A percentile compares a stretch with the other conserved stretches of the same genome.
Evolutionary conservation across 1,140 invertebrate species (phyloP).

Genomic region (Charaxes varanes): DNA sequence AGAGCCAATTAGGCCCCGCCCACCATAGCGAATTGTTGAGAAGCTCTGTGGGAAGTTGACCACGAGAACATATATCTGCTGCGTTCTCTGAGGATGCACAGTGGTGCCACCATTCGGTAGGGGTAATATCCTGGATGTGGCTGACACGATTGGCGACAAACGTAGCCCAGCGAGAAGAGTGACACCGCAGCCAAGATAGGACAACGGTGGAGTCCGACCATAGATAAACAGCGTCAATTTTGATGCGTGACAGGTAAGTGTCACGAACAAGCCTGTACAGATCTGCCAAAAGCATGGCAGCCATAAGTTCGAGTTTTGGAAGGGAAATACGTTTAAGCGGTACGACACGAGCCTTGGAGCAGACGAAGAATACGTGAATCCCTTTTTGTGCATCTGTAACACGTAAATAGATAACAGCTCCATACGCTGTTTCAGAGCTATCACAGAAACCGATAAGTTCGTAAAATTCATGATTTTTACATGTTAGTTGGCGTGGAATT

Average conservation of each 20-base stretch:
- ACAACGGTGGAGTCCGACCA: not conserved
- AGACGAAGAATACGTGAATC: conserved; percentile 21
- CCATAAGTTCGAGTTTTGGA: conserved; percentile 67
- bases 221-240: not conserved
- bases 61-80: too few relatives aligned
- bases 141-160: too few relatives aligned
- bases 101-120: too few relatives aligned
- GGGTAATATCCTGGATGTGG: too few relatives aligned
- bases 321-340: conserved; percentile 57
- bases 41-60: too few relatives aligned
- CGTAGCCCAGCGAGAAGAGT: not conserved
- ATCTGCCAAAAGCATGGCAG: conserved; percentile 45
- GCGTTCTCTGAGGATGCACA: too few relatives aligned
- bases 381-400: conserved; percentile 11
- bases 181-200: not conserved
- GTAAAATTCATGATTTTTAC: conserved; percentile 5
- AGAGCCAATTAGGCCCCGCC: too few relatives aligned
- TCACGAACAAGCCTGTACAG: conserved; percentile 27
- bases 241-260: conserved; percentile 16
- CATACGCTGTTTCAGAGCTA: conserved; percentile 33
- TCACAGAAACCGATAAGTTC: conserved; percentile 40
- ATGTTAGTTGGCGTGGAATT: conserved; percentile 8
- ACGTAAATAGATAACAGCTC: conserved; percentile 31
- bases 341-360: conserved; percentile 53
- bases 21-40: too few relatives aligned